These are phyloP conservation scores for Megalops cyprinoides DNA, from an alignment of 2,797 vertebrate species.

Conservation along the genomic window DNA sequence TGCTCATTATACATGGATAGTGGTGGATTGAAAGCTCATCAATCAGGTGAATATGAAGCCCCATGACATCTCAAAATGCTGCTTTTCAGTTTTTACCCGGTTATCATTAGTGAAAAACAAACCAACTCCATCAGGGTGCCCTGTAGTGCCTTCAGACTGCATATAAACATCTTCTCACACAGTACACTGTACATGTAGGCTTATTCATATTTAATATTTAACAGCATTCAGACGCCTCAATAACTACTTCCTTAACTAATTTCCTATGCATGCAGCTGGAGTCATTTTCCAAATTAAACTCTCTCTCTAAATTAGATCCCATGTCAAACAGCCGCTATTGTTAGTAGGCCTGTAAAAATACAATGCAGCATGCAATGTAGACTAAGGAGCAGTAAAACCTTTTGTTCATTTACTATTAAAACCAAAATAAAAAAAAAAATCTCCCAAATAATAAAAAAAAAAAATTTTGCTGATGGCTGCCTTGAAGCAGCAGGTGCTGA, in stretches of 20 bases:
- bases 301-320: not conserved
- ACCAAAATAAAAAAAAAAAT: not conserved
- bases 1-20: no score
- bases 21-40: no score
- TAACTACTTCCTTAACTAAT: not conserved
- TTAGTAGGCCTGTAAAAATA: conserved; percentile 1
- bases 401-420: not conserved
- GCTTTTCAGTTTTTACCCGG: no score
- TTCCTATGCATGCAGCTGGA: not conserved
- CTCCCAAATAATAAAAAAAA: not conserved
- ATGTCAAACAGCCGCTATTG: conserved; percentile 4
- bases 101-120: no score
- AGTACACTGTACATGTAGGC: not conserved
- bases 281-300: conserved; percentile 10
- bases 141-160: not conserved
- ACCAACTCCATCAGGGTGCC: not conserved
- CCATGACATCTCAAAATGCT: no score
- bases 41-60: no score
- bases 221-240: conserved; percentile 24
- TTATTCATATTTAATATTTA: conserved; percentile 24
- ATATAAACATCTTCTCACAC: conserved; percentile 5
- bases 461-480: not conserved
- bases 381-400: not conserved
- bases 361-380: not conserved
- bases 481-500: not conserved